Evolutionary conservation across 2,113 vertebrate species (phyloP), one percentile per base, ranked within the genome.

Genomic region (Microcebus griseorufus): DNA sequence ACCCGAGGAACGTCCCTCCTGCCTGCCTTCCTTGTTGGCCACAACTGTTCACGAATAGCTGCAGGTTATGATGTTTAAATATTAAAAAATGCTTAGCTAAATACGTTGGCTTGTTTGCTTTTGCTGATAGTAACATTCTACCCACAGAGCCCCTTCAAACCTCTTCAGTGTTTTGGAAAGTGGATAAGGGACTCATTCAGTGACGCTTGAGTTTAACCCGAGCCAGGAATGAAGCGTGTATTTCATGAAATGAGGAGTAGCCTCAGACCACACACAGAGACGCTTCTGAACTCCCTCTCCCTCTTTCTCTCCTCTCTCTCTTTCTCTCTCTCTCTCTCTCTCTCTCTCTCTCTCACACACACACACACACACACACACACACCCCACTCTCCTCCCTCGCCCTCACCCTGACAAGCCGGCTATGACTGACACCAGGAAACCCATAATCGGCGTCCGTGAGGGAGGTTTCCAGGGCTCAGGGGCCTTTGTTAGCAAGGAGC

Each of bases 141-240:
- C 98, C 98, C 98, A 98, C 97, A 97, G 97, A 98, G 98, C 80
- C 90, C 95, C 98, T 98, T 98, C 97, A 98, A 98, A 97, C 96
- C 97, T 94, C 96, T 70, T 94, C 96, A 96, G 97, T 98, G 98
- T 98, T 98, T 98, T 98, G 98, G 98, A 98, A 98, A 98, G 97
- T 97, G 98, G 98, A 99, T 98, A 99, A 99, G 98, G 98, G 97
- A 97, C 98, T 98, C 98, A 98, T 98, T 99, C 98, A 99, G 97
- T 97, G 98, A 98, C 93, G 20, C 82, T 98, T 78, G 97, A 97
- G 97, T 98, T 95, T 96, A 96, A 96, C 94, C 83, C 10, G 95
- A 98, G 98, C 98, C 98, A 98, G 96, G 98, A 98, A 98, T 96
- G 97, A 99, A 98, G 98, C 96, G 1, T 39, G 97, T 96, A 97